Percentiles rank a stretch among this genome's conserved stretches.
Conservation (phyloP, 2,797 vertebrate species). For the Remorina albescens region DNA sequence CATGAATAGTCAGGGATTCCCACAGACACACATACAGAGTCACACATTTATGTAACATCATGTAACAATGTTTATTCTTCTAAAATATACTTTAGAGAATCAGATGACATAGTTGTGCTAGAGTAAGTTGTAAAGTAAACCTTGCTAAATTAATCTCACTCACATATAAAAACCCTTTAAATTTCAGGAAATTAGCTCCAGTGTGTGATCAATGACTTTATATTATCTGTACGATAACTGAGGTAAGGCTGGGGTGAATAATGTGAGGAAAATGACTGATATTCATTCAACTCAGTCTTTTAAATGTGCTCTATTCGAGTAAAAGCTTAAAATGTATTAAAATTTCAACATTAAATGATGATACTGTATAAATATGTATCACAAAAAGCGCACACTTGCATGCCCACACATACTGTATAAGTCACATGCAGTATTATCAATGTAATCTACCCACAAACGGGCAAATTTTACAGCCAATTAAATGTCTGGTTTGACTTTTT, state of each 20-base stretch:
- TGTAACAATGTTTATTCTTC: background rate
- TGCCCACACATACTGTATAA: background rate
- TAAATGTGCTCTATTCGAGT: background rate
- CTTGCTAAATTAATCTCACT: background rate
- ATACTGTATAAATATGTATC: background rate
- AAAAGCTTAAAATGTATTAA: background rate
- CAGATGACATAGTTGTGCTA: background rate
- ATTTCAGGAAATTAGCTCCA: too few species aligned
- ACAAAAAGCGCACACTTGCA: background rate
- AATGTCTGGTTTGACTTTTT: background rate
- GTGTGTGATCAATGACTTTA: constrained; percentile 5
- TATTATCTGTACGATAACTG: background rate
- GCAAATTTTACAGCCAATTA: background rate
- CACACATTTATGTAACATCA: constrained; percentile 12
- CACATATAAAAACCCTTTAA: background rate
- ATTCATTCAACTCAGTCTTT: background rate
- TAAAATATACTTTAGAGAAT: background rate
- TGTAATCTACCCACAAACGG: background rate
- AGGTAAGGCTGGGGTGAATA: background rate
- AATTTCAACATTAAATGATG: background rate
- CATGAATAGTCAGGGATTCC: constrained; percentile 69
- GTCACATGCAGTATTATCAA: background rate
- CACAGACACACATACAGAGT: background rate
- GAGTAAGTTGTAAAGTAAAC: background rate
- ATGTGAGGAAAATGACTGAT: constrained; percentile 8